Evolutionary conservation across 2,797 vertebrate genomes (phyloP), one percentile per base, ranked within the genome.

Genomic region (Novumbra hubbsi): DNA sequence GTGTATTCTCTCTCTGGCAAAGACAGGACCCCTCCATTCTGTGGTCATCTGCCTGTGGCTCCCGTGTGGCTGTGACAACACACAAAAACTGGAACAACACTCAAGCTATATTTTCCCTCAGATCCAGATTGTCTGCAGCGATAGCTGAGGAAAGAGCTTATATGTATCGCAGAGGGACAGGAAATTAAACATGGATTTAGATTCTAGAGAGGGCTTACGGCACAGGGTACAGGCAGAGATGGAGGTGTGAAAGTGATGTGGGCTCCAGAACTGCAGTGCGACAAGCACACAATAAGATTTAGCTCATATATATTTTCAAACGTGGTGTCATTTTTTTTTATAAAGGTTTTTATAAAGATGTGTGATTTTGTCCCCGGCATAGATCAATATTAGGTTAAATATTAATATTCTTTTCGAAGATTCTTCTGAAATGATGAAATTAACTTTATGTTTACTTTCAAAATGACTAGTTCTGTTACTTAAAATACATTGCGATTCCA

Each of bases 141-240:
- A 83, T 76, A 78, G 55, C 71, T 80, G 71, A 74, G 78, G 78
- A 81, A 76, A 69, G 21, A 73, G 79, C 74, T 85, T 83, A 85
- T 75, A 60, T 66, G 52, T 19, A 76, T 83, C 80, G 81, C 84
- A 84, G 74, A 62, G 83, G 85, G 79, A 80, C 83, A 81, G 88
- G 87, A 90, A 90, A 90, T 89, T 83, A 90, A 88, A 88, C 79
- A 83, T 75, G 84, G 89, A 89, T 88, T 83, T 85, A 78, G 74
- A 78, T 89, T 73, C 62, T 66, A 75, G 66, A 71, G 73, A 70
- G 48, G 82, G 87, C 89, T 90, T 81, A 84, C 72, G 76, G 83
- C 81, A 84, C 71, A 76, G 83, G 55, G 73, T 68, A 60, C 19
- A 64, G 17, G 68, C 80, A 77, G 82, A 79, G 83, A 81, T 63